Evolutionary conservation across 2,797 vertebrate species (phyloP), one percentile per base, ranked within the genome.

Genomic region (Lithobates pipiens): DNA sequence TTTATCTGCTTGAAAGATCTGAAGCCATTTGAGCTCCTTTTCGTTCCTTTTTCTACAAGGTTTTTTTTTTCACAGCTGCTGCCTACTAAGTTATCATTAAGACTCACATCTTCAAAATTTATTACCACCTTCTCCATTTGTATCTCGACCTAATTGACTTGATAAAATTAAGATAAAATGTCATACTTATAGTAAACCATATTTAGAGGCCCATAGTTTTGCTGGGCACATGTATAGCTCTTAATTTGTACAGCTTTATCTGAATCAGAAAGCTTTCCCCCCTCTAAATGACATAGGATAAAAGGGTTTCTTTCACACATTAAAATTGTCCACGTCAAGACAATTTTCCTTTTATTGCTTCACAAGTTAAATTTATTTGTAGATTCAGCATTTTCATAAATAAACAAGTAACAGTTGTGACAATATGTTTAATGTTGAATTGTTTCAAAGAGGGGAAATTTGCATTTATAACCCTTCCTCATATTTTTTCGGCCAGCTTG

Each of bases 401-500:
- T 83, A 86, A 83, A 54, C 18, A 10, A 72, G 61, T 73, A 79
- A 67, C 61, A 75, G 21, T 74, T 39, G 23, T 83, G 85, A 79
- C 76, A 83, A 79, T 83, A 69, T 83, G 18, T 83, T 87, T 83
- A 87, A 83, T 87, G 81, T 71, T 87, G 85, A 87, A 87, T 87
- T 87, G 85, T 87, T 87, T 87, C 80, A 83, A 87, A 87, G 81
- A 83, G 76, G 44, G 18, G 67, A 68, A 65, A 87, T 87, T 87
- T 79, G 80, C 85, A 83, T 87, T 78, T 87, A 74, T 79, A 87
- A 68, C 70, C 70, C 76, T 23, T 27, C 77, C 81, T 77, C 75
- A 76, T 72, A 63, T 82, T 72, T 71, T 81, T 74, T 42, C 63
- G 21, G 71, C 27, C 50, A 77, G 27, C 72, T 74, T 67, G 75